Conservation (phyloP, 1,140 invertebrate species). For the Heliconius hewitsoni region DNA sequence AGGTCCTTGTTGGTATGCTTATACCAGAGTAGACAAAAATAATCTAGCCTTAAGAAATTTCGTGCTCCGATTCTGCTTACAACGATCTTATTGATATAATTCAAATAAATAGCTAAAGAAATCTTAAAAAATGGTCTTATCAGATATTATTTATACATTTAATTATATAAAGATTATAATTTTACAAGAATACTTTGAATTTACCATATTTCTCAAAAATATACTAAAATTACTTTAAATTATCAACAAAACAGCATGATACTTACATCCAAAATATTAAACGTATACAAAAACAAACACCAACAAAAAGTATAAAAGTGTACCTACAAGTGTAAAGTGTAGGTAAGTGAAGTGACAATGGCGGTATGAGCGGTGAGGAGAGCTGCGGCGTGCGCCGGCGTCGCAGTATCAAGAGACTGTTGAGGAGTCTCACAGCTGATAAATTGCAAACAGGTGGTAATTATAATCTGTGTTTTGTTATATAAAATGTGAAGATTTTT, state of each 20-base stretch:
- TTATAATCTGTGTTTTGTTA: background rate
- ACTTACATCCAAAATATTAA: background rate
- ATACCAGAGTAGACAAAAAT: too few species aligned
- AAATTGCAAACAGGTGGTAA: slow-evolving; percentile 67
- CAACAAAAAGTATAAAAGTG: background rate
- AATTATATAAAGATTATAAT: background rate
- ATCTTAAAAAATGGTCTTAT: too few species aligned
- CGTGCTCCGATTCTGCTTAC: too few species aligned
- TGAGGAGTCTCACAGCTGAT: slow-evolving; percentile 72
- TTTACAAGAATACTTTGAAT: background rate
- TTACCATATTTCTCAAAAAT: background rate
- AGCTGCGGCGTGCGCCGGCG: slow-evolving; percentile 66
- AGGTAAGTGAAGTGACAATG: slow-evolving; percentile 34
- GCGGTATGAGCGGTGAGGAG: slow-evolving; percentile 61
- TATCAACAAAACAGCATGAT: background rate
- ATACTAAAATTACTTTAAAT: background rate
- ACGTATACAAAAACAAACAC: background rate
- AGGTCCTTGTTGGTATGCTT: too few species aligned
- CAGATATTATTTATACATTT: too few species aligned
- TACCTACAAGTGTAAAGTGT: slow-evolving; percentile 18
- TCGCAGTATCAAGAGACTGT: slow-evolving; percentile 72
- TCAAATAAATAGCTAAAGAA: too few species aligned
- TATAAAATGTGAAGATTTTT: too few species aligned
- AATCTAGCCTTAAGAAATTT: too few species aligned
- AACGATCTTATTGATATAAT: too few species aligned